These are phyloP conservation scores for Galerucella nymphaeae DNA, from an alignment of 2,888 invertebrate genomes.

Conservation along the genomic window DNA sequence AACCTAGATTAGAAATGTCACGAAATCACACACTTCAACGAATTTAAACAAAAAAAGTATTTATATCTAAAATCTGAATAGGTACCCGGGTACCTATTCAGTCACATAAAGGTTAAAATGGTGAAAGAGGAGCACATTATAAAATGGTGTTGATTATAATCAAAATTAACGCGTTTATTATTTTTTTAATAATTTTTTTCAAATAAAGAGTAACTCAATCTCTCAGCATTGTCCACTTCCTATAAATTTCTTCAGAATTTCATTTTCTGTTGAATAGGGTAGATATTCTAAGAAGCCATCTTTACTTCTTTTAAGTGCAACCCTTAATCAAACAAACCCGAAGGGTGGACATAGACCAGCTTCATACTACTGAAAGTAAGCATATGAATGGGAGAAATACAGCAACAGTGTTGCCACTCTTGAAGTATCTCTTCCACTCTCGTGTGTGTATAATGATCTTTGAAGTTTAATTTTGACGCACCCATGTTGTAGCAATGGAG, in stretches of 20 bases:
- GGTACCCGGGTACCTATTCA: no score
- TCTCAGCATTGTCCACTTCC: no score
- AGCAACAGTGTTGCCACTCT: neutral
- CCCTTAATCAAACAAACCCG: constrained; percentile 4
- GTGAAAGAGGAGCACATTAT: no score
- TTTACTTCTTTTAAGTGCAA: neutral
- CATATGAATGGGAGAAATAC: constrained; percentile 16
- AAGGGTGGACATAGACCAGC: constrained; percentile 5
- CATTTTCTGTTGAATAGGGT: neutral
- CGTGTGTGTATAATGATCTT: neutral
- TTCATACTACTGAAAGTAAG: neutral
- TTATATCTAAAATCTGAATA: no score
- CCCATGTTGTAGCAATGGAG: neutral
- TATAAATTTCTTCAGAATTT: neutral
- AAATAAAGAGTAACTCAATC: no score
- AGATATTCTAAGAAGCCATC: neutral
- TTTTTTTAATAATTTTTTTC: no score
- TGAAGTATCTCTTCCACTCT: neutral
- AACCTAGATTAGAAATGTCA: no score
- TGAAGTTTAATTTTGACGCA: neutral
- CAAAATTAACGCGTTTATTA: no score
- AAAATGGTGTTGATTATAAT: no score
- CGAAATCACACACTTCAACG: no score
- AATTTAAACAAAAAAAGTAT: no score
- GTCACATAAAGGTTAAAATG: no score